Evolutionary conservation across 2,888 invertebrate genomes (phyloP), one percentile per base, ranked within the genome.

Genomic region (Heteromyza rotundicornis): DNA sequence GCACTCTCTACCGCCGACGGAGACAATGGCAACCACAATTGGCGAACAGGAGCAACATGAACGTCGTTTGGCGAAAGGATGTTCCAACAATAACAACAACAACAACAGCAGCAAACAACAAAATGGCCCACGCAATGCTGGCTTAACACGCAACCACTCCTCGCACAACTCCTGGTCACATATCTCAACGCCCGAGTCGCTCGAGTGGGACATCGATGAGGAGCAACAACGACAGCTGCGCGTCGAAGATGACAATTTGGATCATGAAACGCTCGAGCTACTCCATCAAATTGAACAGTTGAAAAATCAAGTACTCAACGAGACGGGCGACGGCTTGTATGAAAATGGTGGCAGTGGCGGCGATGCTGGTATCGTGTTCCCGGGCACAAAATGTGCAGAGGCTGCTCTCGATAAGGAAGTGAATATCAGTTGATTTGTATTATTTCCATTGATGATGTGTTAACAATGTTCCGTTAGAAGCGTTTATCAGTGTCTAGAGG

Each of bases 201-300:
- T 90, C 52, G 90, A 90, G 80, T 90, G 90, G 90, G 89, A 90
- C 75, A 86, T 88, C 2, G 87, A 87, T 55, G 85, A 82, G 19
- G 82, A 84, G 53, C 76, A 74, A 40, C 80, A 81, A 57, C 75
- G 77, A 0, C 80, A 80, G 59, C 59, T 83, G 60, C 78, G 75
- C 7, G 68, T 80, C 22, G 84, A 84, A 70, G 84, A 85, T 66
- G 84, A 78, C 80, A 86, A 86, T 69, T 78, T 88, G 40, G 89
- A 89, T 70, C 83, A 86, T 23, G 89, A 89, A 74, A 89, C 90
- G 7, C 87, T 89, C 68, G 86, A 87, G 72, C 79, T 90, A 60
- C 80, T 90, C 63, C 86, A 86, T 71, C 89, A 90, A 82, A 90
- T 90, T 66, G 89, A 90, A 78, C 84, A 87, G 73, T 83, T 90